phyloP scores from a whole-genome alignment of 2,888 invertebrate genomes.

The Hypselothyrea guttata region DNA sequence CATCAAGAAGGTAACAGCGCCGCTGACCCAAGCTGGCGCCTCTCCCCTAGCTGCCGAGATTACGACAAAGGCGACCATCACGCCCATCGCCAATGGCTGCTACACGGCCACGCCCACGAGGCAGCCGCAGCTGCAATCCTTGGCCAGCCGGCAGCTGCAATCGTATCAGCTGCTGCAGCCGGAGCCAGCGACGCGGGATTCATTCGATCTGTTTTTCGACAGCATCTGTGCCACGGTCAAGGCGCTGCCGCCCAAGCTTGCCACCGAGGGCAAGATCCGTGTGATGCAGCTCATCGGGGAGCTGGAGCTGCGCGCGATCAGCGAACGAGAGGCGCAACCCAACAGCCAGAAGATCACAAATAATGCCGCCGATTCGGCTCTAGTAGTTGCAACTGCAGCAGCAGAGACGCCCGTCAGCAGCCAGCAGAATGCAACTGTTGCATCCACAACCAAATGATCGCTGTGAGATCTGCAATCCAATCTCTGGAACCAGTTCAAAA shows the following conservation, averaged over 20 bases:
- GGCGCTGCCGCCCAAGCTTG: slow-evolving; percentile 61
- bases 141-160: slow-evolving; percentile 40
- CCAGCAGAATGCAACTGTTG: slow-evolving; percentile 68
- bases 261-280: slow-evolving; percentile 70
- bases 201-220: slow-evolving; percentile 68
- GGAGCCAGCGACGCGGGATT: slow-evolving; percentile 49
- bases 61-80: slow-evolving; percentile 69
- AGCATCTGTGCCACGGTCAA: slow-evolving; percentile 71
- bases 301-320: slow-evolving; percentile 60
- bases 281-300: slow-evolving; percentile 70
- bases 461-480: background rate
- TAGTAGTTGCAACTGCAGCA: background rate
- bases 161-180: slow-evolving; percentile 50
- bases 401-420: slow-evolving; percentile 53
- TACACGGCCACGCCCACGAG: slow-evolving; percentile 28
- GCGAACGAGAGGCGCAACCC: slow-evolving; percentile 50
- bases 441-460: slow-evolving; percentile 67
- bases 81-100: slow-evolving; percentile 51
- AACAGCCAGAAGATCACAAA: background rate
- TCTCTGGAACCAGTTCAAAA: slow-evolving; percentile 39
- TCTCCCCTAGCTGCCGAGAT: no score
- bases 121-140: slow-evolving; percentile 34
- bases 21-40: no score
- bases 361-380: background rate
- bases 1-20: slow-evolving; percentile 64